Conservation (phyloP, 2,113 vertebrate genomes). For the Sylvia atricapilla region DNA sequence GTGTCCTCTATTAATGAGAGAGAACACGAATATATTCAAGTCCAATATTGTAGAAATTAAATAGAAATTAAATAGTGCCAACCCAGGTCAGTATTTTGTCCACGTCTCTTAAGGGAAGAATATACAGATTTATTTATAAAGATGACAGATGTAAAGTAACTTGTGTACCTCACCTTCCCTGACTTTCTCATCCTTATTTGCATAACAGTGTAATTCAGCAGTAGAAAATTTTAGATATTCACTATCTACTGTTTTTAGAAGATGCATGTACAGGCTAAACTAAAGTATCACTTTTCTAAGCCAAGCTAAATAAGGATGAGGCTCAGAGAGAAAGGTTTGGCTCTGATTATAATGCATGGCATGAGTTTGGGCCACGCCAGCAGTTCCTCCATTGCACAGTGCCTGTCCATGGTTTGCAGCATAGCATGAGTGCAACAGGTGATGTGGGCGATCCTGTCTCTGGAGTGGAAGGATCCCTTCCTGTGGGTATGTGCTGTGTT, state of each 20-base stretch:
- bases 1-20: not conserved
- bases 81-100: not conserved
- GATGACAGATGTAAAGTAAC: not conserved
- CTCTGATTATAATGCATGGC: not conserved
- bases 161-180: not conserved
- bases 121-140: not conserved
- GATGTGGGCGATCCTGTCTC: not conserved
- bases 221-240: not conserved
- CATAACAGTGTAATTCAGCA: not conserved
- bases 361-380: not conserved
- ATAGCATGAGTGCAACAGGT: not conserved
- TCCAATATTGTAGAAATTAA: not conserved
- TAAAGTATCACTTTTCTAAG: not conserved
- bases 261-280: not conserved
- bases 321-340: not conserved
- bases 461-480: not conserved
- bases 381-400: not conserved
- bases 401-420: not conserved
- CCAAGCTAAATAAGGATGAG: not conserved
- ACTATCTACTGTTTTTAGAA: not conserved
- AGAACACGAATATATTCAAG: not conserved
- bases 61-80: not conserved
- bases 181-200: not conserved
- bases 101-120: not conserved
- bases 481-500: not conserved